These are phyloP conservation scores for Mythimna vitellina DNA, from an alignment of 2,888 invertebrate species.

Conservation along the genomic window DNA sequence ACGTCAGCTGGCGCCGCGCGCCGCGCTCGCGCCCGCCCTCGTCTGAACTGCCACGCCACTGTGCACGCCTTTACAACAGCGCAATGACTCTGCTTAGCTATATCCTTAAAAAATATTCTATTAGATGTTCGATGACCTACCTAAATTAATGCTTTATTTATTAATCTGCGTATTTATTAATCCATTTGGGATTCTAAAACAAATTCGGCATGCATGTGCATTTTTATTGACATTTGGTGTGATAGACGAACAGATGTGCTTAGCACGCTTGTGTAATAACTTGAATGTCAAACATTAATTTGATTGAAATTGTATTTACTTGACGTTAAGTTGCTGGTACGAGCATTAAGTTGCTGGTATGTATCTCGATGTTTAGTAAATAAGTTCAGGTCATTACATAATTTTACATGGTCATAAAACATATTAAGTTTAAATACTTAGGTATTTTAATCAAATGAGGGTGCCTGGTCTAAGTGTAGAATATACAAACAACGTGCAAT, in stretches of 20 bases:
- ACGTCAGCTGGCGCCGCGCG: slow-evolving; percentile 70
- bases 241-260: neutral
- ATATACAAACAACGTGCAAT: neutral
- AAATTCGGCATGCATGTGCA: neutral
- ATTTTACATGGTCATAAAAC: neutral
- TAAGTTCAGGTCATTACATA: neutral
- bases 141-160: too few relatives aligned
- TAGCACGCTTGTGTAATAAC: too few relatives aligned
- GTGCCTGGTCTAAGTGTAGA: neutral
- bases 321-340: neutral
- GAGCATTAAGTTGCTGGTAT: neutral
- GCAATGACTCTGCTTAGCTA: neutral
- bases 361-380: neutral
- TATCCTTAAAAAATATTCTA: neutral
- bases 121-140: too few relatives aligned
- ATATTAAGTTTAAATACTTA: neutral
- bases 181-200: neutral
- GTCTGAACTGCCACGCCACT: slow-evolving; percentile 22
- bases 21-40: slow-evolving; percentile 57
- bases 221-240: neutral
- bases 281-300: too few relatives aligned
- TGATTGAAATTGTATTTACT: too few relatives aligned
- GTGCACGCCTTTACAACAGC: neutral
- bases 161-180: neutral
- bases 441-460: neutral